Evolutionary conservation across 2,113 vertebrate genomes (phyloP).

Genomic region (Phrynocephalus versicolor): DNA sequence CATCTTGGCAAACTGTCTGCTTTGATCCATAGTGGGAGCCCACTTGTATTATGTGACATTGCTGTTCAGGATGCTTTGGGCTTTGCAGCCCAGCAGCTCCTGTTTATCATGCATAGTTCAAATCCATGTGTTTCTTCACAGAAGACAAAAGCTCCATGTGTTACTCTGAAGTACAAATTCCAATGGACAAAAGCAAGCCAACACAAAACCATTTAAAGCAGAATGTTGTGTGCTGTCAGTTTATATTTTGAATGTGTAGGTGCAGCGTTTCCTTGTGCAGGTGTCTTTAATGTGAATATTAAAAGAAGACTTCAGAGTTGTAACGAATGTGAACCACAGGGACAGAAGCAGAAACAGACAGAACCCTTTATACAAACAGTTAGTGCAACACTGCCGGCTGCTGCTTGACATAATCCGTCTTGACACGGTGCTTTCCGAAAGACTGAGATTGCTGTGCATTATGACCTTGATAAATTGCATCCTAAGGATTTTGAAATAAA

Average conservation of each 20-base stretch:
- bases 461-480: slow-evolving; percentile 21
- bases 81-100: slow-evolving; percentile 15
- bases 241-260: neutral
- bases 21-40: slow-evolving; percentile 5
- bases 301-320: slow-evolving; percentile 14
- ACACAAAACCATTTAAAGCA: slow-evolving; percentile 31
- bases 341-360: slow-evolving; percentile 47
- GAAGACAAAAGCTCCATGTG: slow-evolving; percentile 22
- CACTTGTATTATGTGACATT: slow-evolving; percentile 37
- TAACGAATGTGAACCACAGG: slow-evolving; percentile 38
- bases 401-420: slow-evolving; percentile 13
- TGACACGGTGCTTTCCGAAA: slow-evolving; percentile 15
- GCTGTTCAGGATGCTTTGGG: neutral
- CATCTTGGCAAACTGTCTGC: slow-evolving; percentile 22
- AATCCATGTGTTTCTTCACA: neutral
- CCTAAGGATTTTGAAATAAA: slow-evolving; percentile 21
- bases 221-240: slow-evolving; percentile 9
- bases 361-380: slow-evolving; percentile 37
- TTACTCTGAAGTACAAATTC: slow-evolving; percentile 26
- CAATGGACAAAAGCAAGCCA: slow-evolving; percentile 16
- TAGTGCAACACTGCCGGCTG: slow-evolving; percentile 38
- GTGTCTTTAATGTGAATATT: slow-evolving; percentile 42
- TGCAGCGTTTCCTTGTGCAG: slow-evolving; percentile 34
- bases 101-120: slow-evolving; percentile 23
- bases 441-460: slow-evolving; percentile 18